Conservation (phyloP, 2,888 invertebrate genomes). For the Amaurobius ferox region DNA sequence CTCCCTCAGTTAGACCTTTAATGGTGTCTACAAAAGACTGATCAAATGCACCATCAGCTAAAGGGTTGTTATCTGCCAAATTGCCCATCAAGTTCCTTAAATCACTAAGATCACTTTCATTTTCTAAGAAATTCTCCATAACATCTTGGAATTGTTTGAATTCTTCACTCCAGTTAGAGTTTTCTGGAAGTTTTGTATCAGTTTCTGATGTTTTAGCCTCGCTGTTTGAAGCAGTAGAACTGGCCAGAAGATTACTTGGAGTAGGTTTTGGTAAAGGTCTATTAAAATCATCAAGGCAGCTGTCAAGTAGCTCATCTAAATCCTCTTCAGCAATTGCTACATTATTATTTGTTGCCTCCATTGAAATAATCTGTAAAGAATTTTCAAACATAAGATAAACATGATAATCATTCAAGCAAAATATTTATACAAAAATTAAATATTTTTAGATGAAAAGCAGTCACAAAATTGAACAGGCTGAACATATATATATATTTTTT, state of each 20-base stretch:
- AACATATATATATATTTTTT: no score
- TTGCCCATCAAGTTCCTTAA: constrained; percentile 52
- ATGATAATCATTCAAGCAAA: no score
- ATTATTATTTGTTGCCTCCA: constrained; percentile 19
- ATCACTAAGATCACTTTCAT: constrained; percentile 69
- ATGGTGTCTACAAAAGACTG: constrained; percentile 72
- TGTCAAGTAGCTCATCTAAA: constrained; percentile 60
- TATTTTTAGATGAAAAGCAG: no score
- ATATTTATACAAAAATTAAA: no score
- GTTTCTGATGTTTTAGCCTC: neutral
- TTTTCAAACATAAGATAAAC: no score
- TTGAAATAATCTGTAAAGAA: no score
- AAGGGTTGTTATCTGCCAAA: neutral
- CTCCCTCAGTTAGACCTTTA: constrained; percentile 72
- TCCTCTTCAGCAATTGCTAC: constrained; percentile 37
- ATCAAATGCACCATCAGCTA: constrained; percentile 70
- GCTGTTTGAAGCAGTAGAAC: neutral
- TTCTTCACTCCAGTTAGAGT: constrained; percentile 44
- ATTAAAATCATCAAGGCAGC: constrained; percentile 67
- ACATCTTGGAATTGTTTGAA: constrained; percentile 65
- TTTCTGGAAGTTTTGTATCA: neutral
- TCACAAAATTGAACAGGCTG: no score
- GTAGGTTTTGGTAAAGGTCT: constrained; percentile 34
- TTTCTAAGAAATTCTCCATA: constrained; percentile 58
- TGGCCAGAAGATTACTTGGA: neutral